A percentile compares a stretch with the other conserved stretches of the same genome.
Evolutionary conservation across 2,113 vertebrate genomes (phyloP).

Genomic region (Catharus minimus): DNA sequence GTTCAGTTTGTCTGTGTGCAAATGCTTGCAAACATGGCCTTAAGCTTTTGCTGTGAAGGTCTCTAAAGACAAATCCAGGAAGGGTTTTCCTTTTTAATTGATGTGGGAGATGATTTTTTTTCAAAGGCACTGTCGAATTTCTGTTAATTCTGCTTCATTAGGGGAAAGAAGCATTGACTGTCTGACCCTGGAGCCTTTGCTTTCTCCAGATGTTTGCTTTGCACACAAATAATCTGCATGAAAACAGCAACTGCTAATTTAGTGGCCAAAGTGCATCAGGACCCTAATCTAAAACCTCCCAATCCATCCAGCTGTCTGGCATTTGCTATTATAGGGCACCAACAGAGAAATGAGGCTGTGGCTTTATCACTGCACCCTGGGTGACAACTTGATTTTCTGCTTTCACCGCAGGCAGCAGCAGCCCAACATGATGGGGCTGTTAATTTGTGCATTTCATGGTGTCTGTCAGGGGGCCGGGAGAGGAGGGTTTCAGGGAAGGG

Average conservation of each 20-base stretch:
- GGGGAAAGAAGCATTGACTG: neutral
- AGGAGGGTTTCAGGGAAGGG: constrained; percentile 78
- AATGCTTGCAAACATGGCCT: neutral
- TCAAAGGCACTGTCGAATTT: neutral
- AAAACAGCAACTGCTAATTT: constrained; percentile 80
- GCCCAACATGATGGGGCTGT: constrained; percentile 91
- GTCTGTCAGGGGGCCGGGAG: constrained; percentile 82
- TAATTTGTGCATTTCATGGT: constrained; percentile 91
- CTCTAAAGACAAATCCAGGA: neutral
- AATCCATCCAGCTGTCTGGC: constrained; percentile 85
- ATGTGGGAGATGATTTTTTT: neutral
- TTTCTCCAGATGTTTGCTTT: constrained; percentile 76
- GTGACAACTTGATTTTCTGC: constrained; percentile 97
- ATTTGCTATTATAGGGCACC: constrained; percentile 90
- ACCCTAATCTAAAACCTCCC: constrained; percentile 78
- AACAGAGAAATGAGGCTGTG: constrained; percentile 84
- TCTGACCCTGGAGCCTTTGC: constrained; percentile 15
- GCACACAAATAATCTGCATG: constrained; percentile 67
- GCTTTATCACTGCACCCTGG: constrained; percentile 83
- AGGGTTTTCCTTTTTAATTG: neutral
- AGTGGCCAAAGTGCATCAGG: constrained; percentile 76
- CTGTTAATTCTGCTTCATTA: constrained; percentile 20
- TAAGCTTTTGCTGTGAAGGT: neutral
- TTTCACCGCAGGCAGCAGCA: constrained; percentile 86
- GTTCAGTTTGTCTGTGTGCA: neutral